These are phyloP conservation scores for Mormyrus proboscirostris DNA, from an alignment of 2,797 vertebrate species.

Conservation along the genomic window DNA sequence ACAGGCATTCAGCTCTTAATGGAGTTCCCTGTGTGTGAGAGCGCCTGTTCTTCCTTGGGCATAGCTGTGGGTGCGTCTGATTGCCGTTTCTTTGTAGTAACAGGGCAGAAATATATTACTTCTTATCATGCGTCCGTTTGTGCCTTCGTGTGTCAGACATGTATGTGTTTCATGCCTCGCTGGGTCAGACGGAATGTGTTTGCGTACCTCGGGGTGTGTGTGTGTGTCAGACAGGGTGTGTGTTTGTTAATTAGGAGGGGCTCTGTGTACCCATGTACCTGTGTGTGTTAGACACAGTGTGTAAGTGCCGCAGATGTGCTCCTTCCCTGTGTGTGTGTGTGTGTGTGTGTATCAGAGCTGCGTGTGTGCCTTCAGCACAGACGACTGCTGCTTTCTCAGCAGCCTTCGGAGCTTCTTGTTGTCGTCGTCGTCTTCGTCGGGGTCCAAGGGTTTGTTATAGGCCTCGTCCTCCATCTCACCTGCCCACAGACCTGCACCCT, in stretches of 20 bases:
- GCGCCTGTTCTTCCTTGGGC: neutral
- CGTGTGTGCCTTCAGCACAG: neutral
- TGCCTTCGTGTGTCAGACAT: neutral
- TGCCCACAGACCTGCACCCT: neutral
- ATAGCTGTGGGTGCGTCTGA: neutral
- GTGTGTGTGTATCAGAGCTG: neutral
- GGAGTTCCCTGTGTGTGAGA: neutral
- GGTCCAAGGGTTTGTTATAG: conserved; percentile 25
- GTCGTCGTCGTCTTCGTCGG: conserved; percentile 18
- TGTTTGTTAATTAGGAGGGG: conserved; percentile 3
- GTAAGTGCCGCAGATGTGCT: neutral
- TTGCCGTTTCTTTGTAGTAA: neutral
- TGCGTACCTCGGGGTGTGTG: neutral
- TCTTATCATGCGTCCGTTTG: neutral
- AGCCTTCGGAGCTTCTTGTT: neutral
- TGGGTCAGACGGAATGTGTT: conserved; percentile 1
- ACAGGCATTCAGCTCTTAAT: neutral
- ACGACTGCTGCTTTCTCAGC: neutral
- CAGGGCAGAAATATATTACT: neutral
- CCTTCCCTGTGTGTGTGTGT: neutral
- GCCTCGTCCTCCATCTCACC: neutral
- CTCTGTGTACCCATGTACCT: neutral
- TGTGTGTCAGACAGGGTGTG: conserved; percentile 6
- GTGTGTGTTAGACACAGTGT: neutral
- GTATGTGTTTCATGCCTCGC: neutral